Evolutionary conservation across 2,888 invertebrate genomes (phyloP).

Genomic region (Spicauda simplicius): DNA sequence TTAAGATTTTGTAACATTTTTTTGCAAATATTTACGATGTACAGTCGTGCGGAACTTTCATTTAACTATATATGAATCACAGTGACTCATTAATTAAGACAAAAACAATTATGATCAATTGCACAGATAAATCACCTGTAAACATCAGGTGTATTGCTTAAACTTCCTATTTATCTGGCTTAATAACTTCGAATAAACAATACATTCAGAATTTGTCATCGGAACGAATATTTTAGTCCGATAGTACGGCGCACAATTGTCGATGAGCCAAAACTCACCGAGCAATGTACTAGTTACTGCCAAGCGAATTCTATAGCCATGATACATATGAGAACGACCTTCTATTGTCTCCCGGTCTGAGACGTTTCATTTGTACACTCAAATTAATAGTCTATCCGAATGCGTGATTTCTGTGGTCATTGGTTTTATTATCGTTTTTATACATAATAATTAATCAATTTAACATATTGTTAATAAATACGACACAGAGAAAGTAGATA

Average conservation of each 20-base stretch:
- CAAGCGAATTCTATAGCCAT: constrained; percentile 77
- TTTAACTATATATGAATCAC: background rate
- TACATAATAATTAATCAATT: too few species aligned
- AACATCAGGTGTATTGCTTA: constrained; percentile 13
- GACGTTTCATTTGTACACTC: constrained; percentile 54
- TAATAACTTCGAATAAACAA: constrained; percentile 36
- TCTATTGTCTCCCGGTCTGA: constrained; percentile 71
- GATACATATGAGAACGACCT: constrained; percentile 70
- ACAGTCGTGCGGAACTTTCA: too few species aligned
- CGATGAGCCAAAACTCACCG: constrained; percentile 69
- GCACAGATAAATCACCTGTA: constrained; percentile 13
- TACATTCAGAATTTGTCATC: constrained; percentile 49
- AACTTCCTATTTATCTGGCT: constrained; percentile 28
- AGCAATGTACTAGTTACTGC: constrained; percentile 67
- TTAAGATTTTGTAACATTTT: too few species aligned
- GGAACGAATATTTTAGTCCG: constrained; percentile 47
- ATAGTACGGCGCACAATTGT: constrained; percentile 55
- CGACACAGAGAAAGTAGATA: too few species aligned
- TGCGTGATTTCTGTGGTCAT: too few species aligned
- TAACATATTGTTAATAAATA: too few species aligned
- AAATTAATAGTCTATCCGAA: background rate
- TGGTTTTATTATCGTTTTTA: too few species aligned
- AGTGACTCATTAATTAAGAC: background rate
- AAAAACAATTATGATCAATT: constrained; percentile 9
- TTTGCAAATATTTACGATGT: too few species aligned